phyloP scores from a whole-genome alignment of 1,140 invertebrate species.

The Drosophila triauraria region DNA sequence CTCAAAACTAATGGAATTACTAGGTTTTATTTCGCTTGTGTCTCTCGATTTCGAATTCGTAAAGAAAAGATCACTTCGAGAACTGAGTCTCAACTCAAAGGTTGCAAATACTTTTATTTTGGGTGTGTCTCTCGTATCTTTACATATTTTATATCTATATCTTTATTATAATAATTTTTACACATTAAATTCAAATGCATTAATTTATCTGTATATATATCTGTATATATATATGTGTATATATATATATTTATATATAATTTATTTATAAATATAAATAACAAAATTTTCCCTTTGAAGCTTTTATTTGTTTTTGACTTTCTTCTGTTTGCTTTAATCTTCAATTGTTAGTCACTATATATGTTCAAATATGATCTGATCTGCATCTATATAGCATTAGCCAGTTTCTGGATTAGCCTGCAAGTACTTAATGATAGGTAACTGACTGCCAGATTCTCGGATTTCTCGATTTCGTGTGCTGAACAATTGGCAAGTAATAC shows the following conservation, averaged over 20 bases:
- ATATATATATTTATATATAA: conserved; percentile 50
- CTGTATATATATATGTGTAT: conserved; percentile 50
- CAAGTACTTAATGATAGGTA: conserved; percentile 60
- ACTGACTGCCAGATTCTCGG: conserved; percentile 50
- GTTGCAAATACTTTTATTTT: conserved; percentile 54
- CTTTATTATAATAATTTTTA: conserved; percentile 64
- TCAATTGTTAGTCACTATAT: conserved; percentile 56
- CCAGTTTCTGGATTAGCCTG: conserved; percentile 56
- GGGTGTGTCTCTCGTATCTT: conserved; percentile 59
- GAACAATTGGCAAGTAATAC: conserved; percentile 76
- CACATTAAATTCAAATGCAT: conserved; percentile 68
- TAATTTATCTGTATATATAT: conserved; percentile 65
- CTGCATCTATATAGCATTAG: conserved; percentile 61
- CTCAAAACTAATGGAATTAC: conserved; percentile 43
- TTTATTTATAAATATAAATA: conserved; percentile 84
- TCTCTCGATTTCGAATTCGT: conserved; percentile 20
- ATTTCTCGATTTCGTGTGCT: conserved; percentile 74
- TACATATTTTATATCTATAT: conserved; percentile 66
- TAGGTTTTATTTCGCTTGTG: conserved; percentile 35
- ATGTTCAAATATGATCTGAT: conserved; percentile 61
- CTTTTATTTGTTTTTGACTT: conserved; percentile 30
- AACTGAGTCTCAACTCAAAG: conserved; percentile 30
- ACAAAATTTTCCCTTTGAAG: conserved; percentile 80
- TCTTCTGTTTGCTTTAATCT: conserved; percentile 29
- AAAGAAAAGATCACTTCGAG: conserved; percentile 30